A percentile compares a stretch with the other conserved stretches of the same genome.
Conservation (phyloP, 2,888 invertebrate genomes). For the Aporophyla nigra region DNA sequence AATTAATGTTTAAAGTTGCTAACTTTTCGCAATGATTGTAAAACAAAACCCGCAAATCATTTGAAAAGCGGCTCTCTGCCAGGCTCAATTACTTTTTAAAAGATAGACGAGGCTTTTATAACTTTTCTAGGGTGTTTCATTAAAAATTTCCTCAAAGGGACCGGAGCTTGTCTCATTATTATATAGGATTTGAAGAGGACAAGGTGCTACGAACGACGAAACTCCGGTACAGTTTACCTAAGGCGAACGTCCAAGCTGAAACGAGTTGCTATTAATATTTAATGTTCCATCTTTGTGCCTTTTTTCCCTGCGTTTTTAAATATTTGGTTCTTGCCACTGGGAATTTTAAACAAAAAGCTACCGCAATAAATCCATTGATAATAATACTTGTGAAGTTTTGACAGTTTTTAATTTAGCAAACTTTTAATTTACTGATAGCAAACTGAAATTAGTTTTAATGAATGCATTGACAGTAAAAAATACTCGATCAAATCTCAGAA, state of each 20-base stretch:
- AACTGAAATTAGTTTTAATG: conserved; percentile 24
- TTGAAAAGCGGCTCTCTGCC: conserved; percentile 72
- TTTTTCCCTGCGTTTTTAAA: conserved; percentile 53
- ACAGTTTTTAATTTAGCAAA: conserved; percentile 27
- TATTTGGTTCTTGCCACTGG: conserved; percentile 45
- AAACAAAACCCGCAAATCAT: conserved; percentile 74
- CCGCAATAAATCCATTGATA: conserved; percentile 34
- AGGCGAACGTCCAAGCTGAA: conserved; percentile 68
- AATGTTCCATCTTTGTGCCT: conserved; percentile 57
- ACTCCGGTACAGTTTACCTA: conserved; percentile 75
- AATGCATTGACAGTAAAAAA: conserved; percentile 13
- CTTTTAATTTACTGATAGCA: conserved; percentile 20
- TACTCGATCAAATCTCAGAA: conserved; percentile 35
- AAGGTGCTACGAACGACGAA: conserved; percentile 76
- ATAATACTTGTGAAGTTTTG: conserved; percentile 23
- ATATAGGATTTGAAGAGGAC: conserved; percentile 82
- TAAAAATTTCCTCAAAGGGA: conserved; percentile 84
- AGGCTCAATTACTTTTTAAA: conserved; percentile 83
- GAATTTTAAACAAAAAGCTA: conserved; percentile 15
- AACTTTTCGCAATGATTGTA: conserved; percentile 69
- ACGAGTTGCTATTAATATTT: conserved; percentile 69
- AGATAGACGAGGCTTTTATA: conserved; percentile 81
- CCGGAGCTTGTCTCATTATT: conserved; percentile 84
- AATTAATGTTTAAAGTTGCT: conserved; percentile 69
- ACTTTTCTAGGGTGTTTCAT: conserved; percentile 85